A percentile compares a stretch with the other conserved stretches of the same genome.
Evolutionary conservation across 2,797 vertebrate species (phyloP).

Genomic region (Lates japonicus): DNA sequence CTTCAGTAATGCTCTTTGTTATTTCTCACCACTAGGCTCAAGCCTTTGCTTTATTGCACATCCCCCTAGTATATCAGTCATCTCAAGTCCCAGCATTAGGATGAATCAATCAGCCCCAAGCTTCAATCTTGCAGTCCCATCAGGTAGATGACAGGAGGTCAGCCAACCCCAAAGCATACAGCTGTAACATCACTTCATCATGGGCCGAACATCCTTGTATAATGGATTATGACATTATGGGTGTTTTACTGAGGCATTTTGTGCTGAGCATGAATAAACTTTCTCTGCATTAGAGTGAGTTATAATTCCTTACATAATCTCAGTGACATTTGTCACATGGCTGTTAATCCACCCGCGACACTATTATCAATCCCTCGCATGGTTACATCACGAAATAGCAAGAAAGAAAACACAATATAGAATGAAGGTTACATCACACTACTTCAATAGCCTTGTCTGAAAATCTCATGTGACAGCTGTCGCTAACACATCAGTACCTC

Average conservation of each 20-base stretch:
- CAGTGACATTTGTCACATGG: neutral
- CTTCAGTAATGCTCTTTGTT: neutral
- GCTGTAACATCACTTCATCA: neutral
- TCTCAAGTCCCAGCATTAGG: neutral
- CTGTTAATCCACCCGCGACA: constrained; percentile 15
- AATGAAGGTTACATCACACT: neutral
- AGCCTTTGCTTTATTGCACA: neutral
- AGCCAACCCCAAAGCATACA: neutral
- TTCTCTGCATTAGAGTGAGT: constrained; percentile 1
- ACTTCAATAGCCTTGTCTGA: constrained; percentile 9
- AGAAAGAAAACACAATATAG: neutral
- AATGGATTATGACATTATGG: neutral
- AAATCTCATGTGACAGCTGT: constrained; percentile 44
- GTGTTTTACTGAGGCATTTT: neutral
- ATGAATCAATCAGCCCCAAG: neutral
- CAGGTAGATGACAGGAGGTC: neutral
- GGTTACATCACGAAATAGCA: constrained; percentile 1
- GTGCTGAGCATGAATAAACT: constrained; percentile 12
- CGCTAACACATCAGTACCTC: constrained; percentile 11
- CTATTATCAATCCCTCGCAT: neutral
- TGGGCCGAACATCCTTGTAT: neutral
- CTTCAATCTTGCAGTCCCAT: neutral
- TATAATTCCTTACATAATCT: neutral
- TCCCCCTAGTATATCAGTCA: neutral
- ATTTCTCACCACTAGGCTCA: neutral